A percentile compares a stretch with the other conserved stretches of the same genome.
phyloP scores from a whole-genome alignment of 2,113 vertebrate genomes.

The Trichomycterus rosablanca region DNA sequence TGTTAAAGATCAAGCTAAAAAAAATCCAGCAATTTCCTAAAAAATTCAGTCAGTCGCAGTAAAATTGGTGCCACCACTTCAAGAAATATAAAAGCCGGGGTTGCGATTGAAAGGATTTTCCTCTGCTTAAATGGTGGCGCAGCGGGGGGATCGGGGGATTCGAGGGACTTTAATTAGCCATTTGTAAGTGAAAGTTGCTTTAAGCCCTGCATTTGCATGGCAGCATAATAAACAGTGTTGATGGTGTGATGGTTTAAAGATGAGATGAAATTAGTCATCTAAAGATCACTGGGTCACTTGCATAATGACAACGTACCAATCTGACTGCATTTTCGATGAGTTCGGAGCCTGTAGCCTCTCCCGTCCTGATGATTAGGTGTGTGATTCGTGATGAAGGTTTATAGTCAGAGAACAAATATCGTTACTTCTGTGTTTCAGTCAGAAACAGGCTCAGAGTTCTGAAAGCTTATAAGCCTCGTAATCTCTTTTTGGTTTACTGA shows the following conservation, averaged over 20 bases:
- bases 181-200: constrained; percentile 11
- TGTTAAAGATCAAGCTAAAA: not conserved
- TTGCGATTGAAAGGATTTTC: not conserved
- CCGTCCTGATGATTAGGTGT: not conserved
- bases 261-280: constrained; percentile 7
- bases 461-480: too few relatives aligned
- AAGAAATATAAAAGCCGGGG: not conserved
- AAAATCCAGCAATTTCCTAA: not conserved
- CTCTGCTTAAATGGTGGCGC: too few relatives aligned
- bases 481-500: too few relatives aligned
- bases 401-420: not conserved
- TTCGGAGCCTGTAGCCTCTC: not conserved
- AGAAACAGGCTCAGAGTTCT: not conserved
- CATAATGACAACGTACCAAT: not conserved
- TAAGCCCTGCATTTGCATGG: not conserved
- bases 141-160: not conserved
- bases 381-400: not conserved
- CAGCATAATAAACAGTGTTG: not conserved
- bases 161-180: constrained; percentile 18
- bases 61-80: too few relatives aligned
- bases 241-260: constrained; percentile 5
- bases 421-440: not conserved
- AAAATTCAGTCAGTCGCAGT: not conserved
- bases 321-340: not conserved
- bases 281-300: constrained; percentile 8